Conservation (phyloP, 1,140 invertebrate species). For the Lordiphosa stackelbergi region DNA sequence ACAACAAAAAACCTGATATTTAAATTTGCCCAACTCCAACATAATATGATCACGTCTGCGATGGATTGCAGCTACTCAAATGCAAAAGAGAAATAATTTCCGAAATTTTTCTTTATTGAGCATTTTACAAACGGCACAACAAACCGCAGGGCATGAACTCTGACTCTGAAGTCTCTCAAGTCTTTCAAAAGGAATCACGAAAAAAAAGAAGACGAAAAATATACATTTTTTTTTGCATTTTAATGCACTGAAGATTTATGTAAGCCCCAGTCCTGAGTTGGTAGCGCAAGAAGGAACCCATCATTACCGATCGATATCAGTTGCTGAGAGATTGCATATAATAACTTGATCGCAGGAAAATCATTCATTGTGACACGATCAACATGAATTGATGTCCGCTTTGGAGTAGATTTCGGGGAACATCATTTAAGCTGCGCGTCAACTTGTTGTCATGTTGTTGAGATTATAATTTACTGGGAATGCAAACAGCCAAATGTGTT, state of each 20-base stretch:
- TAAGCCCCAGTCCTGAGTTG: conserved; percentile 40
- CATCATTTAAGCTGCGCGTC: not conserved
- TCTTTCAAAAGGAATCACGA: conserved; percentile 22
- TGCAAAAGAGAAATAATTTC: conserved; percentile 52
- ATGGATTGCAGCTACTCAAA: conserved; percentile 28
- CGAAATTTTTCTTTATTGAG: conserved; percentile 60
- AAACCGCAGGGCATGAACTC: conserved; percentile 63
- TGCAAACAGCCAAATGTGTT: conserved; percentile 4
- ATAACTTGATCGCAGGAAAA: conserved; percentile 68
- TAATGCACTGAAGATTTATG: conserved; percentile 59
- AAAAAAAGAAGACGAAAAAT: conserved; percentile 18
- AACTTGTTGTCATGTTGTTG: conserved; percentile 38
- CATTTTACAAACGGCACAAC: conserved; percentile 71
- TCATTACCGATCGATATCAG: conserved; percentile 64
- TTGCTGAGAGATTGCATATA: conserved; percentile 41
- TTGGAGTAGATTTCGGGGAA: conserved; percentile 5
- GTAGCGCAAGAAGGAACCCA: conserved; percentile 63
- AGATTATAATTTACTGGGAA: conserved; percentile 13
- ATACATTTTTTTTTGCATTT: conserved; percentile 9
- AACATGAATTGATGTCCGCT: conserved; percentile 11
- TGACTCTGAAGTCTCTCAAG: conserved; percentile 47
- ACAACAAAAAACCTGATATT: conserved; percentile 11
- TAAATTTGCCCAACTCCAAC: conserved; percentile 17
- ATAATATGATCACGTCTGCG: conserved; percentile 45
- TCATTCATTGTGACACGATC: conserved; percentile 73